Evolutionary conservation across 2,888 invertebrate genomes (phyloP), one percentile per base, ranked within the genome.

Genomic region (Tridacna crocea): DNA sequence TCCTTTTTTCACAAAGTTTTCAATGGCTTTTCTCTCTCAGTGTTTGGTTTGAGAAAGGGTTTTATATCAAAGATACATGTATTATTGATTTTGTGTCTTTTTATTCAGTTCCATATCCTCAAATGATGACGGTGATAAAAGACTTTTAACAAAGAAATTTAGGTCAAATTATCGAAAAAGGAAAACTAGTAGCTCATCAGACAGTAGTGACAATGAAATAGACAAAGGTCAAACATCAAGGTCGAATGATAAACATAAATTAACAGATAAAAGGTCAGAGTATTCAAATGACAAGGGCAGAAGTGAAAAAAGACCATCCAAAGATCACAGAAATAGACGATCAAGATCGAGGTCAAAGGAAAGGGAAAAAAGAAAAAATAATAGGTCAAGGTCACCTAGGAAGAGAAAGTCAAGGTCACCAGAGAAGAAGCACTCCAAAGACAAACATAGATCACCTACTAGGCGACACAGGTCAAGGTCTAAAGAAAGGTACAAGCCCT

Each of bases 391-490:
- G 46, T 12, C 13, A 60, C 12, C 19, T 36, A 13, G 24, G 15
- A 70, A 46, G 60, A 74, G 55, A 46, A n/a, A 60, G 27, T 66
- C 83, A 80, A 75, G 76, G 70, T 79, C 70, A 73, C 58, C 60
- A 27, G 77, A 75, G 8, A 46, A 17, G 22, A 3, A 72, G 10
- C 15, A 51, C 26, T n/a, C 51, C 19, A 82, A 55, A 65, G 72
- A 70, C 24, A 66, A 74, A 76, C 6, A 73, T 72, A 26, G 70
- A 48, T 46, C 36, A 55, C 48, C 63, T 70, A 46, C 11, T 13
- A 76, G 46, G 51, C 75, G 63, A 46, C 24, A 77, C 12, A 85
- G 79, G 60, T 87, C 84, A 78, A 61, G 77, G 75, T 87, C 88
- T 55, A 36, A 55, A 68, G 65, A 72, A 36, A 80, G 66, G 46